A percentile compares a stretch with the other conserved stretches of the same genome.
Conservation (phyloP, 2,888 invertebrate genomes). For the Prosopocoilus inquinatus region DNA sequence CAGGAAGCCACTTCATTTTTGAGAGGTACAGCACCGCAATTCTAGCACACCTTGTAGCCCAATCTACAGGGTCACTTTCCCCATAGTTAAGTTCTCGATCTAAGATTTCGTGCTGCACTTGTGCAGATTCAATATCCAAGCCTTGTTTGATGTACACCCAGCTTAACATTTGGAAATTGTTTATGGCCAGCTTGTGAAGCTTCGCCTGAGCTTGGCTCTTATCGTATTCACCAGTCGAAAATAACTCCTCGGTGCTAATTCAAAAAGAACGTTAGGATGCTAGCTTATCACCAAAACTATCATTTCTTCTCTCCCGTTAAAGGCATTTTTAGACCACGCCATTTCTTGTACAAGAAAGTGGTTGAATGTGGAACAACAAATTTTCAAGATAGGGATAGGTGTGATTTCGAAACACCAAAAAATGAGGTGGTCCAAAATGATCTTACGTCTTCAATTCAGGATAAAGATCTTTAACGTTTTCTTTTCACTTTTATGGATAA, state of each 20-base stretch:
- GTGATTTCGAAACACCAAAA: too few species aligned
- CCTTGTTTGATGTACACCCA: constrained; percentile 60
- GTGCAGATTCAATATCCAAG: constrained; percentile 54
- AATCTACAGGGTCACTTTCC: constrained; percentile 58
- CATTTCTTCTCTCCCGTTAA: too few species aligned
- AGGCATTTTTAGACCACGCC: too few species aligned
- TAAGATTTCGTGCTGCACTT: constrained; percentile 58
- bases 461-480: too few species aligned
- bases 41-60: constrained; percentile 57
- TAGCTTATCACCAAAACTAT: too few species aligned
- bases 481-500: too few species aligned
- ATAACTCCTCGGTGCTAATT: constrained; percentile 56
- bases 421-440: too few species aligned
- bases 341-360: too few species aligned
- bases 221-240: constrained; percentile 45
- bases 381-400: too few species aligned
- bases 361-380: too few species aligned
- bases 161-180: constrained; percentile 63
- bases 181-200: constrained; percentile 59
- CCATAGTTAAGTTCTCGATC: constrained; percentile 58
- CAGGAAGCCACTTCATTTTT: constrained; percentile 37
- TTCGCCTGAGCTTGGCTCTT: constrained; percentile 52
- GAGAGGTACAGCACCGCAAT: constrained; percentile 55
- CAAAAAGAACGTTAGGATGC: too few species aligned
- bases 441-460: too few species aligned